Evolutionary conservation across 2,797 vertebrate species (phyloP).

Genomic region (Lophotriccus pileatus): DNA sequence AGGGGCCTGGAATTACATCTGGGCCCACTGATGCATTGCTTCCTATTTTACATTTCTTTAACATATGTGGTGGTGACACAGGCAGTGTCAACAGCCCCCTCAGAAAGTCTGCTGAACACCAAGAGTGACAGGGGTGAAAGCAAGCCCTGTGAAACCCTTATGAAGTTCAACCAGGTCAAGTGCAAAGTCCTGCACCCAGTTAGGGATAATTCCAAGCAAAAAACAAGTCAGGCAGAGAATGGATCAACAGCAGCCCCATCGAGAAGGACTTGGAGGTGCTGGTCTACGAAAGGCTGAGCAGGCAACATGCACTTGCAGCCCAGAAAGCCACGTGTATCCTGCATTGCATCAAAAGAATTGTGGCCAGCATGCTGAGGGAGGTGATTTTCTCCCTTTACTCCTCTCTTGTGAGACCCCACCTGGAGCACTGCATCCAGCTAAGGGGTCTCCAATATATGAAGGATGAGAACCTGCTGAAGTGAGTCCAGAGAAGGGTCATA

Average conservation of each 20-base stretch:
- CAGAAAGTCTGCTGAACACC: rapidly evolving
- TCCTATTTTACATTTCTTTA: not conserved
- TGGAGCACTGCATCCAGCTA: not conserved
- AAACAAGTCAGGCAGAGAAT: not conserved
- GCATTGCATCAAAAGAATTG: not conserved
- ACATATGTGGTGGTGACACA: not conserved
- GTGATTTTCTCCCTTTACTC: not conserved
- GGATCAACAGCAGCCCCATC: not conserved
- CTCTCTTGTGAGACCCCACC: not conserved
- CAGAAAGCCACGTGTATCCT: not conserved
- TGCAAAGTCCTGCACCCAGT: not conserved
- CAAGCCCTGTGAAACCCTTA: rapidly evolving
- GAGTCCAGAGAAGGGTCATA: not conserved
- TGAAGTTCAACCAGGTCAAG: not conserved
- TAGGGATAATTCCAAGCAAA: not conserved
- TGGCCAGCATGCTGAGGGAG: not conserved
- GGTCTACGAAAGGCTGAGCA: not conserved
- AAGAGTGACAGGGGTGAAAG: not conserved
- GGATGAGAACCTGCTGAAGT: not conserved
- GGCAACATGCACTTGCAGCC: not conserved
- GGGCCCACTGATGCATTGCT: not conserved
- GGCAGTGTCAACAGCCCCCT: not conserved
- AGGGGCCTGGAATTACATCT: not conserved
- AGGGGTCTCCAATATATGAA: not conserved
- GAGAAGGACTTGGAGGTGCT: not conserved